Evolutionary conservation across 2,113 vertebrate species (phyloP).

Genomic region (Lathamus discolor): DNA sequence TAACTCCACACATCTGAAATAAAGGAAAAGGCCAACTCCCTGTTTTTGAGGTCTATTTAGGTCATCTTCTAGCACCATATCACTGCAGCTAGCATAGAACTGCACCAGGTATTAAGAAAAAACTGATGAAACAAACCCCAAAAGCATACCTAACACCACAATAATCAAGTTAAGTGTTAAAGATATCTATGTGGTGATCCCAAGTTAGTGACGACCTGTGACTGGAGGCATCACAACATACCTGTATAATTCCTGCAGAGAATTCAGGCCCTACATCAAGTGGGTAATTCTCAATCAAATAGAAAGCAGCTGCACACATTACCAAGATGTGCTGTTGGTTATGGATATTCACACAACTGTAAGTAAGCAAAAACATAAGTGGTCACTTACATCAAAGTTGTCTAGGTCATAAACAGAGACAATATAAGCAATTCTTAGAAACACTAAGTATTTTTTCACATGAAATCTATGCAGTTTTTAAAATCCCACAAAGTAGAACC

Average conservation of each 20-base stretch:
- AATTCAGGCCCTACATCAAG: conserved; percentile 95
- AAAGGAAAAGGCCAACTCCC: not conserved
- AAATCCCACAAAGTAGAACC: not conserved
- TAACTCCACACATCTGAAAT: conserved; percentile 88
- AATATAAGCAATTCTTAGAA: not conserved
- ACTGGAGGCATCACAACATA: conserved; percentile 17
- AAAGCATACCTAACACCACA: not conserved
- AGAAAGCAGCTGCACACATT: conserved; percentile 96
- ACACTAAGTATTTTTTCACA: not conserved
- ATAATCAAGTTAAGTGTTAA: not conserved
- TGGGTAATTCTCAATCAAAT: conserved; percentile 98
- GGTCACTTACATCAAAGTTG: not conserved
- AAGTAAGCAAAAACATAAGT: not conserved
- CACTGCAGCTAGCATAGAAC: not conserved
- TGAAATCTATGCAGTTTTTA: not conserved
- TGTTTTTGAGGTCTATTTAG: not conserved
- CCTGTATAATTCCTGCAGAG: conserved; percentile 93
- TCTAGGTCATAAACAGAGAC: not conserved
- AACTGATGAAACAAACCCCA: not conserved
- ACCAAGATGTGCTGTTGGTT: conserved; percentile 97
- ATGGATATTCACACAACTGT: conserved; percentile 91
- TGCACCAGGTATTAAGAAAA: not conserved
- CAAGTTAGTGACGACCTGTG: not conserved
- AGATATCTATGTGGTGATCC: not conserved
- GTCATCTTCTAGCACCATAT: not conserved